phyloP scores from a whole-genome alignment of 2,888 invertebrate species.

The Mythimna impura region DNA sequence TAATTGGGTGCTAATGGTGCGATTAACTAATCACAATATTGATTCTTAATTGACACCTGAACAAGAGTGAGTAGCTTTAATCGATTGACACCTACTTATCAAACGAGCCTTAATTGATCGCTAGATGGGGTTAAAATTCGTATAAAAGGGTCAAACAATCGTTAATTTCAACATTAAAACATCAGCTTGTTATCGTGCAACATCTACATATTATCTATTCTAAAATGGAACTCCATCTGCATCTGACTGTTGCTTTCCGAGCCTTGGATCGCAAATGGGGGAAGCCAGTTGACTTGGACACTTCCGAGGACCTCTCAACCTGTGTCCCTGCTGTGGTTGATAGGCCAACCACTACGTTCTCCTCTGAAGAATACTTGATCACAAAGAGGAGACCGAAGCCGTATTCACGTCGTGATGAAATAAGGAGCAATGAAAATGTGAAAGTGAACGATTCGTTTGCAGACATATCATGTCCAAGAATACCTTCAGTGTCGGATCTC shows the following conservation, averaged over 20 bases:
- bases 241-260: slow-evolving; percentile 77
- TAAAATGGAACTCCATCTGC: slow-evolving; percentile 79
- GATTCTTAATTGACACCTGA: slow-evolving; percentile 10
- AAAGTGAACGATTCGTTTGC: slow-evolving; percentile 71
- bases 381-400: slow-evolving; percentile 66
- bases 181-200: slow-evolving; percentile 1
- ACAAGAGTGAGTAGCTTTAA: slow-evolving; percentile 18
- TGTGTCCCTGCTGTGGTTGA: too few species aligned
- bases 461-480: slow-evolving; percentile 72
- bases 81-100: slow-evolving; percentile 26
- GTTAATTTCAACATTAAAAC: not conserved
- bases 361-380: slow-evolving; percentile 77
- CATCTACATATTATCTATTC: slow-evolving; percentile 4
- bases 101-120: not conserved
- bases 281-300: not conserved
- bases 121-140: slow-evolving; percentile 19
- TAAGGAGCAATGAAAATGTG: slow-evolving; percentile 49
- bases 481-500: slow-evolving; percentile 62
- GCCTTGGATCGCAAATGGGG: slow-evolving; percentile 81
- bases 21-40: not conserved
- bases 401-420: slow-evolving; percentile 64
- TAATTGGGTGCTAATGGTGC: not conserved
- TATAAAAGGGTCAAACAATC: too few species aligned
- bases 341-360: slow-evolving; percentile 71
- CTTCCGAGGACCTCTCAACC: too few species aligned